Evolutionary conservation across 2,797 vertebrate genomes (phyloP).

Genomic region (Falco peregrinus): DNA sequence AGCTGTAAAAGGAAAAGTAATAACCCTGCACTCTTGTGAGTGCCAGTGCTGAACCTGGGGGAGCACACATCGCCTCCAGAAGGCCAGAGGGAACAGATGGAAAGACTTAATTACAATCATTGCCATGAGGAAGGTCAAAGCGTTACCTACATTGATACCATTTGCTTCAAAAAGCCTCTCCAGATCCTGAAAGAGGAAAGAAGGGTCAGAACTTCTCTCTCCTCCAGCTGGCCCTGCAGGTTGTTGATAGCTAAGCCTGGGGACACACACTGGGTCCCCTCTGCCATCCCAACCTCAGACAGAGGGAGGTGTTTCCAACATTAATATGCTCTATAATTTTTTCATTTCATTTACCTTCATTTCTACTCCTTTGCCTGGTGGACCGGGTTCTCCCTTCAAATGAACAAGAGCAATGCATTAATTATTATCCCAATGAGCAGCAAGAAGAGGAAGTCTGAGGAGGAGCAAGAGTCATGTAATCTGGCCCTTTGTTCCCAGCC

Average conservation of each 20-base stretch:
- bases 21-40: neutral
- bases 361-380: slow-evolving; percentile 78
- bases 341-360: slow-evolving; percentile 80
- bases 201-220: neutral
- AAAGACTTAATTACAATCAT: neutral
- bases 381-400: slow-evolving; percentile 77
- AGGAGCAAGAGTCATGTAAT: neutral
- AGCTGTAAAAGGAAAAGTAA: neutral
- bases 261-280: neutral
- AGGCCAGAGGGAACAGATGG: neutral
- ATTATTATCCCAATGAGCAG: neutral
- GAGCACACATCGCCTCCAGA: neutral
- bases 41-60: neutral
- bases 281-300: neutral
- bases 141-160: slow-evolving; percentile 83
- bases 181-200: slow-evolving; percentile 79
- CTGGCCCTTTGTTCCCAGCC: neutral
- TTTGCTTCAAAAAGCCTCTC: slow-evolving; percentile 87
- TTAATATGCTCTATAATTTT: neutral
- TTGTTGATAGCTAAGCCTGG: neutral
- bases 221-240: neutral
- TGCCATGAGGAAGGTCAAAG: neutral
- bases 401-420: neutral
- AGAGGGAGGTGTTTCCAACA: neutral
- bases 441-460: neutral